Percentiles rank a stretch among this genome's conserved stretches.
phyloP scores from a whole-genome alignment of 2,113 vertebrate species.

The Cyrtonyx montezumae region DNA sequence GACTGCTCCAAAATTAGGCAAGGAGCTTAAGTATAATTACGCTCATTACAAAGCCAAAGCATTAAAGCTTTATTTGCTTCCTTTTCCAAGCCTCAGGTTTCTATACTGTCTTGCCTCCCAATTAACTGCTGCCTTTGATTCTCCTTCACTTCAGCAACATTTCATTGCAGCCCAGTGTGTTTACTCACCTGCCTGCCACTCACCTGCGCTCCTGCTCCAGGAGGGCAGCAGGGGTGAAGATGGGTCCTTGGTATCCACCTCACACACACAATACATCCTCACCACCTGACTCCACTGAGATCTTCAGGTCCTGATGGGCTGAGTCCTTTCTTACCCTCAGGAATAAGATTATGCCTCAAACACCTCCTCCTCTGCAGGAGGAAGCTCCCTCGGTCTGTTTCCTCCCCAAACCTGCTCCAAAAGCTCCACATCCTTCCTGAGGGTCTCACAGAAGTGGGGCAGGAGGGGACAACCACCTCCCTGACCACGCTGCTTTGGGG shows the following conservation, averaged over 20 bases:
- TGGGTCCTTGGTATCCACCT: neutral
- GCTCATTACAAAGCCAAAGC: neutral
- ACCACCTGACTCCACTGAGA: neutral
- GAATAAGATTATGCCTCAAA: neutral
- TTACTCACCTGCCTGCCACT: neutral
- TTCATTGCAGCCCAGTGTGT: neutral
- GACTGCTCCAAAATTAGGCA: neutral
- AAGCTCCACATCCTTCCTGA: too few species aligned
- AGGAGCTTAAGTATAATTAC: neutral
- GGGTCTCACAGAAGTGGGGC: too few species aligned
- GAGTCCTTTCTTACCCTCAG: neutral
- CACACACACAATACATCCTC: neutral
- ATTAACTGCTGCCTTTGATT: neutral
- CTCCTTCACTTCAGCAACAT: neutral
- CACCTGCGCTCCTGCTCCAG: neutral
- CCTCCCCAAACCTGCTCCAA: too few species aligned
- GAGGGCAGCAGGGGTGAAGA: neutral
- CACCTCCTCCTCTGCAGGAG: too few species aligned
- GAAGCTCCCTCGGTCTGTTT: too few species aligned
- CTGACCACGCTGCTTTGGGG: too few species aligned
- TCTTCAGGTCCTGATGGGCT: neutral
- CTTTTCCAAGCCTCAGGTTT: neutral
- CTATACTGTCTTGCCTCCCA: neutral
- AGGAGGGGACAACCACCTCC: too few species aligned
- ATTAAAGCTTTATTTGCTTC: constrained; percentile 22